These are phyloP conservation scores for Dermolepida albohirtum DNA, from an alignment of 2,888 invertebrate species.

Conservation along the genomic window DNA sequence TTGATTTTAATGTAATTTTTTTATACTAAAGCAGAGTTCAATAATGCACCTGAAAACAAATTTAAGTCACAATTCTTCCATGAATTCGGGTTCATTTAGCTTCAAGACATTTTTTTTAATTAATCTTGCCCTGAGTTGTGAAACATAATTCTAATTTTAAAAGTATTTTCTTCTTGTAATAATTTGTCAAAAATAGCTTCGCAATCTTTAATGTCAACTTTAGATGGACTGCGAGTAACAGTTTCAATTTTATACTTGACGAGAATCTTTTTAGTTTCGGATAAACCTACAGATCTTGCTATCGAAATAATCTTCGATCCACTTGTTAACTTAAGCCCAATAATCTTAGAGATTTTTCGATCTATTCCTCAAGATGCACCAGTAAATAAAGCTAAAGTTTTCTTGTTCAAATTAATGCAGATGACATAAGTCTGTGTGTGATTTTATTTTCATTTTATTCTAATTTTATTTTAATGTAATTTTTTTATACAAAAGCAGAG, in stretches of 20 bases:
- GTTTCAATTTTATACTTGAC: slow-evolving; percentile 65
- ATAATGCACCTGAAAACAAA: slow-evolving; percentile 77
- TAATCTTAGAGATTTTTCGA: slow-evolving; percentile 78
- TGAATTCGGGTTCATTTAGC: slow-evolving; percentile 71
- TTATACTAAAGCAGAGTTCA: slow-evolving; percentile 80
- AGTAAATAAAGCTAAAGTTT: slow-evolving; percentile 77
- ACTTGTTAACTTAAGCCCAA: slow-evolving; percentile 74
- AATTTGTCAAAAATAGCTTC: slow-evolving; percentile 66
- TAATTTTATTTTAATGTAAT: too few relatives aligned
- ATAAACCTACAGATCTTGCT: slow-evolving; percentile 79
- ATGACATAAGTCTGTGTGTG: too few relatives aligned
- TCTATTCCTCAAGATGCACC: slow-evolving; percentile 94
- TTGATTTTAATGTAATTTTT: slow-evolving; percentile 40
- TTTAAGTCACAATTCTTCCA: slow-evolving; percentile 81
- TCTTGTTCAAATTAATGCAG: slow-evolving; percentile 69
- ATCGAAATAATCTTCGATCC: slow-evolving; percentile 80
- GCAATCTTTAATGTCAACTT: slow-evolving; percentile 66
- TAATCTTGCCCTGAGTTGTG: slow-evolving; percentile 93
- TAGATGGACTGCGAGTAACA: slow-evolving; percentile 71
- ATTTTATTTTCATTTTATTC: too few relatives aligned
- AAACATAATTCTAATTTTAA: slow-evolving; percentile 79
- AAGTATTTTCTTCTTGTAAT: slow-evolving; percentile 66
- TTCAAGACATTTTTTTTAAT: slow-evolving; percentile 73
- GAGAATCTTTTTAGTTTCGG: slow-evolving; percentile 70
- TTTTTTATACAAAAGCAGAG: slow-evolving; percentile 75